Evolutionary conservation across 2,888 invertebrate species (phyloP).

Genomic region (Dicyrtoma fusca): DNA sequence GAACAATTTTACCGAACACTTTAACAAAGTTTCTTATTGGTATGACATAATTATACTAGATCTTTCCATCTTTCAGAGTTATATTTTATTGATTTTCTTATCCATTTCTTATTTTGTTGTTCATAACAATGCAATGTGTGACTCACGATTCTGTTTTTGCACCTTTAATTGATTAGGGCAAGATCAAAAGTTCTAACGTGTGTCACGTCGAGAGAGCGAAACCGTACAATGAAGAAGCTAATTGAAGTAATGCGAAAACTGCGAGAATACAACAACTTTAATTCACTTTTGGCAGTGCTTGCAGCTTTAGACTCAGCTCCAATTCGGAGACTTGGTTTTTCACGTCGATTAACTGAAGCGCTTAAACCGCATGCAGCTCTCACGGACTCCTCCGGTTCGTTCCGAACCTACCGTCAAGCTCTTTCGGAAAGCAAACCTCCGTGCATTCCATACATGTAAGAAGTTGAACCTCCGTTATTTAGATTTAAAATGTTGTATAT

Average conservation of each 20-base stretch:
- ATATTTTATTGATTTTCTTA: background rate
- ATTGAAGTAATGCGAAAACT: slow-evolving; percentile 98
- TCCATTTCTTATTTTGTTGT: too few relatives aligned
- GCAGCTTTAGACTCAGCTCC: slow-evolving; percentile 98
- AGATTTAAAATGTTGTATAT: too few relatives aligned
- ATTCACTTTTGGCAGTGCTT: slow-evolving; percentile 93
- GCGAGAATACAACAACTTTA: slow-evolving; percentile 96
- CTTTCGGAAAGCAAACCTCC: slow-evolving; percentile 94
- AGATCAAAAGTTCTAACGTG: slow-evolving; percentile 89
- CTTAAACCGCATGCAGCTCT: slow-evolving; percentile 92
- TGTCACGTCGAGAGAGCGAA: slow-evolving; percentile 90
- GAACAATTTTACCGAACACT: slow-evolving; percentile 96
- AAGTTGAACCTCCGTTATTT: too few relatives aligned
- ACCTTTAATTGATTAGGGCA: slow-evolving; percentile 65
- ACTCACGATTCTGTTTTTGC: background rate
- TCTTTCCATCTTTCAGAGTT: too few relatives aligned
- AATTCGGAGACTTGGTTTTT: slow-evolving; percentile 88
- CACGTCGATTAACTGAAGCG: slow-evolving; percentile 86
- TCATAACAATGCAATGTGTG: too few relatives aligned
- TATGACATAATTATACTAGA: slow-evolving; percentile 58
- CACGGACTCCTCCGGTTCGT: slow-evolving; percentile 97
- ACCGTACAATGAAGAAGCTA: slow-evolving; percentile 91
- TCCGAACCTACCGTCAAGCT: slow-evolving; percentile 93
- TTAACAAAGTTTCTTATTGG: slow-evolving; percentile 99
- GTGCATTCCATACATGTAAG: slow-evolving; percentile 98